Conservation (phyloP, 2,888 invertebrate species). For the Fragum fragum region DNA sequence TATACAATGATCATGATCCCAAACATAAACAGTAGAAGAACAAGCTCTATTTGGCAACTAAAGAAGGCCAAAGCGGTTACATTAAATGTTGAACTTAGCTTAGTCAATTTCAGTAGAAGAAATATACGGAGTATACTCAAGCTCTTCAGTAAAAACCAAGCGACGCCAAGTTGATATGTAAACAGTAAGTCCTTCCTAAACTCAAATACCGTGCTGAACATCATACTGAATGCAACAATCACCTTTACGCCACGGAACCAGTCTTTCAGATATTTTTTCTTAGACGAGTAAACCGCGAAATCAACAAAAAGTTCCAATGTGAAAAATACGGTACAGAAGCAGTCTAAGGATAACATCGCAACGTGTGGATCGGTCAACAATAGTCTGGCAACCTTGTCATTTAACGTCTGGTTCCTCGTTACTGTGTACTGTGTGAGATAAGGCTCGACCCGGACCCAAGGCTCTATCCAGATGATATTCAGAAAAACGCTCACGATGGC, state of each 20-base stretch:
- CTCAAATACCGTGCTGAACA: constrained; percentile 51
- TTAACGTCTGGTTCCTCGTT: too few relatives aligned
- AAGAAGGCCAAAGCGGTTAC: constrained; percentile 71
- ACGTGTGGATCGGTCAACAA: constrained; percentile 49
- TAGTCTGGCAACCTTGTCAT: constrained; percentile 1
- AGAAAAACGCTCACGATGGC: constrained; percentile 57
- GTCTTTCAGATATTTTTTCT: constrained; percentile 57
- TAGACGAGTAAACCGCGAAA: constrained; percentile 67
- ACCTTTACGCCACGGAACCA: constrained; percentile 69
- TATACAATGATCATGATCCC: constrained; percentile 75
- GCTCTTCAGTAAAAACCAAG: constrained; percentile 66
- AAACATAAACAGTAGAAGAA: constrained; percentile 72
- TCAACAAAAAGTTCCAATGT: constrained; percentile 71
- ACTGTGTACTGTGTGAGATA: constrained; percentile 55
- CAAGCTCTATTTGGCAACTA: constrained; percentile 69
- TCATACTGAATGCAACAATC: constrained; percentile 68
- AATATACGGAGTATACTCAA: constrained; percentile 69
- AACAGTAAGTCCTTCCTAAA: constrained; percentile 34
- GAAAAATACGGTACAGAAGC: constrained; percentile 68
- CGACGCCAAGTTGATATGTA: constrained; percentile 40
- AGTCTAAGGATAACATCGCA: constrained; percentile 52
- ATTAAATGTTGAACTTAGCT: constrained; percentile 72
- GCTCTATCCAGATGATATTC: constrained; percentile 52
- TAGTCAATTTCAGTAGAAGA: constrained; percentile 72
- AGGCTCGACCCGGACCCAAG: constrained; percentile 38